phyloP scores from a whole-genome alignment of 2,888 invertebrate species.

The Ernsta delagoae region DNA sequence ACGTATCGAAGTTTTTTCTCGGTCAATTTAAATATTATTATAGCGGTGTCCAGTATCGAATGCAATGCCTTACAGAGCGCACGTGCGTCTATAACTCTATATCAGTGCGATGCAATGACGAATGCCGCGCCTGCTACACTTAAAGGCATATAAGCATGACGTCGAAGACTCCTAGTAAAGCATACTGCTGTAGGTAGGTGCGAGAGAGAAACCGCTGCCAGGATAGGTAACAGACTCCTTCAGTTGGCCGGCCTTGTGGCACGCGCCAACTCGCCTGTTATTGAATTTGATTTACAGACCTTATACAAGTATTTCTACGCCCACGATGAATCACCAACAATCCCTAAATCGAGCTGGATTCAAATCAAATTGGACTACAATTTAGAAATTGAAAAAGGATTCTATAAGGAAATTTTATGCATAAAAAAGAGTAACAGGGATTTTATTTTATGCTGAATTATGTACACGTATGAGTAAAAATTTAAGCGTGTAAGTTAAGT shows the following conservation, averaged over 20 bases:
- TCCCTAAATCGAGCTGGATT: background rate
- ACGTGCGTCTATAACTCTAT: slow-evolving; percentile 62
- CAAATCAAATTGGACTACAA: too few species aligned
- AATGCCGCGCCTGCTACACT: slow-evolving; percentile 60
- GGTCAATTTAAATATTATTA: slow-evolving; percentile 69
- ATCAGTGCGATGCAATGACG: slow-evolving; percentile 61
- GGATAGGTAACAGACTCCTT: slow-evolving; percentile 64
- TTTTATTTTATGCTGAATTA: too few species aligned
- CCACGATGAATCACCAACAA: slow-evolving; percentile 41
- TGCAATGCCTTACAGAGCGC: slow-evolving; percentile 60
- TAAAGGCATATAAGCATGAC: slow-evolving; percentile 64
- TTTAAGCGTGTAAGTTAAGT: too few species aligned
- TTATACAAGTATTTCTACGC: slow-evolving; percentile 60
- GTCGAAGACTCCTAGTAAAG: slow-evolving; percentile 60
- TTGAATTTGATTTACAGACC: slow-evolving; percentile 69
- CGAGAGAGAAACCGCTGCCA: slow-evolving; percentile 59
- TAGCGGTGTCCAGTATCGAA: slow-evolving; percentile 68
- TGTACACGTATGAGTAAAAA: too few species aligned
- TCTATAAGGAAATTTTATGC: background rate
- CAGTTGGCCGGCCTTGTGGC: slow-evolving; percentile 79
- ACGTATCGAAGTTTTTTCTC: slow-evolving; percentile 56
- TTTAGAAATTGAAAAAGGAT: slow-evolving; percentile 23
- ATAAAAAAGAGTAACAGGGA: too few species aligned
- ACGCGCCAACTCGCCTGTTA: slow-evolving; percentile 66
- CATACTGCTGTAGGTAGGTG: slow-evolving; percentile 51